Evolutionary conservation across 2,113 vertebrate genomes (phyloP), one percentile per base, ranked within the genome.

Genomic region (Coracopsis vasa): DNA sequence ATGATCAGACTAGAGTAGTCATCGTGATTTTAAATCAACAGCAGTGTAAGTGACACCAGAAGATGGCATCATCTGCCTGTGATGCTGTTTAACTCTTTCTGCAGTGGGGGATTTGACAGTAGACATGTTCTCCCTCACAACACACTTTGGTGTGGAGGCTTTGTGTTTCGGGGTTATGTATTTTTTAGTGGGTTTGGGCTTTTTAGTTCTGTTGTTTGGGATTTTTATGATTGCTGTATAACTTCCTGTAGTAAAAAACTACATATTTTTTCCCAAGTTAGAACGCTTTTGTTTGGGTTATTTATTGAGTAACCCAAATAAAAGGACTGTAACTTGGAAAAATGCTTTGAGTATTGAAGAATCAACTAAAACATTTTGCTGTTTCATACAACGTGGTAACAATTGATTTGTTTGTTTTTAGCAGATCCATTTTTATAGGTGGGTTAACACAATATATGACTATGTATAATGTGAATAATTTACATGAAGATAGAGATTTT

Each of bases 21-120:
- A 0, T 16, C 4, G 6, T 2, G 44, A 15, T 2, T 86, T 33
- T 61, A 4, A 83, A 58, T 42, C 28, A 14, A 8, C 33, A 70
- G 84, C 67, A 80, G 29, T 20, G 61, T 8, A 75, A 96, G 89
- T 42, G 95, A 90, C 69, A 78, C 87, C 78, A 90, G 96, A 64
- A 95, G 94, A 16, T 91, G 90, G 94, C 94, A 96, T 95, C 96
- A 80, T 19, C 39, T 16, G 85, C 95, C 67, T 25, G 92, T 7
- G 24, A 20, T 96, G 95, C 42, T 56, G 18, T 66, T 97, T 92
- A 95, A 95, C 96, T 91, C 37, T 35, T 41, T 31, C 1, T 6
- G 13, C 29, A 3, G 35, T 39, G 16, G 6, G 3, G 13, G 2
- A 24, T 23, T 47, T 56, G 44, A 11, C 29, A 58, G 28, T 11